Evolutionary conservation across 2,113 vertebrate species (phyloP).

Genomic region (Oceanodroma tethys): DNA sequence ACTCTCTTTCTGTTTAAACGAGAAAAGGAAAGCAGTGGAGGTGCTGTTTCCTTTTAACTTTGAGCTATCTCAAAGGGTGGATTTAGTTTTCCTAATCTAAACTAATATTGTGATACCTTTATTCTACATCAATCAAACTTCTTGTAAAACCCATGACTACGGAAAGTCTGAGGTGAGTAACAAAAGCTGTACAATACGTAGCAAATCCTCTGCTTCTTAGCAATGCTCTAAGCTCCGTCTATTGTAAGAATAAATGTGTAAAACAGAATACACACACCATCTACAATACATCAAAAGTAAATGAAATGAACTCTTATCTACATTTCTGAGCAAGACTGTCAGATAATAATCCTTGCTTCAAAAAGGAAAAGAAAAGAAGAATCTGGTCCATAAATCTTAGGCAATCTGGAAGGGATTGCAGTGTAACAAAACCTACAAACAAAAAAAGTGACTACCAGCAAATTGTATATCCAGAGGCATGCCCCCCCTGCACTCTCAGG

Average conservation of each 20-base stretch:
- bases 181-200: not conserved
- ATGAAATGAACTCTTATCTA: not conserved
- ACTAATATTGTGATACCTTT: not conserved
- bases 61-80: not conserved
- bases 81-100: constrained; percentile 42
- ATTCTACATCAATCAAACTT: constrained; percentile 9
- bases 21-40: not conserved
- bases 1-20: not conserved
- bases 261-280: not conserved
- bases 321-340: not conserved
- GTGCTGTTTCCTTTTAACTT: not conserved
- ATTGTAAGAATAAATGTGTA: not conserved
- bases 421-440: not conserved
- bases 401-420: not conserved
- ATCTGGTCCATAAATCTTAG: not conserved
- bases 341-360: not conserved
- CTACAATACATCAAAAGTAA: not conserved
- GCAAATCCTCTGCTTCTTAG: constrained; percentile 23
- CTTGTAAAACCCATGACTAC: not conserved
- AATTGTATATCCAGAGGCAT: not conserved
- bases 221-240: not conserved
- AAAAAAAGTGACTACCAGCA: not conserved
- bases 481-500: not conserved
- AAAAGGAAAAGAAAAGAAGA: not conserved
- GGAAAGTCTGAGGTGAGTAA: not conserved